Percentiles rank a stretch among this genome's conserved stretches.
Evolutionary conservation across 2,888 invertebrate species (phyloP).

Genomic region (Ectemnius continuus): DNA sequence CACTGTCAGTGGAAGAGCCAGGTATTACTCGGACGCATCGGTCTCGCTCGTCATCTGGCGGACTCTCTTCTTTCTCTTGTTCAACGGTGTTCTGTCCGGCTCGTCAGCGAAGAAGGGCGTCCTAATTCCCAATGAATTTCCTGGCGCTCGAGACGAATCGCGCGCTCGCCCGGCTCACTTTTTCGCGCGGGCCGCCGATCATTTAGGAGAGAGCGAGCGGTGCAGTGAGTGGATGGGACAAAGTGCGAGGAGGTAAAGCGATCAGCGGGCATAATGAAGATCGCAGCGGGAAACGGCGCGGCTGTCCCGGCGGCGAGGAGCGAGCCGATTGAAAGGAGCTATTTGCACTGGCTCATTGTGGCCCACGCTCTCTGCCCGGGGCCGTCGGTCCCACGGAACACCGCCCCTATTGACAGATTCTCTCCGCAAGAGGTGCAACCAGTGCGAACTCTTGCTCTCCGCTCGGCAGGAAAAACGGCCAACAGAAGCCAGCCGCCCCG

Average conservation of each 20-base stretch:
- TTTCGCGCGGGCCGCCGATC: too few species aligned
- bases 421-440: conserved; percentile 45
- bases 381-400: conserved; percentile 43
- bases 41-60: too few species aligned
- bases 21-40: not conserved
- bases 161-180: not conserved
- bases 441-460: not conserved
- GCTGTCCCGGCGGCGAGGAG: conserved; percentile 30
- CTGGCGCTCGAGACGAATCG: conserved; percentile 33
- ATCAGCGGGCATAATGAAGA: conserved; percentile 56
- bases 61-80: too few species aligned
- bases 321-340: conserved; percentile 47
- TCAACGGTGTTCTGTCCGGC: too few species aligned
- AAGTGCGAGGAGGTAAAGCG: conserved; percentile 29
- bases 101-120: not conserved
- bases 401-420: conserved; percentile 56
- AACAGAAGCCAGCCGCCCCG: conserved; percentile 7
- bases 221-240: conserved; percentile 7
- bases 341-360: conserved; percentile 61
- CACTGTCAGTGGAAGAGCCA: too few species aligned
- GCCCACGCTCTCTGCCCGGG: conserved; percentile 8
- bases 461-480: conserved; percentile 19
- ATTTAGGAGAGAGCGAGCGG: too few species aligned
- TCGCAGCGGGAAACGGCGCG: conserved; percentile 56
- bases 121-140: conserved; percentile 7